A percentile compares a stretch with the other conserved stretches of the same genome.
Evolutionary conservation across 2,888 invertebrate genomes (phyloP).

Genomic region (Hartigia nigra): DNA sequence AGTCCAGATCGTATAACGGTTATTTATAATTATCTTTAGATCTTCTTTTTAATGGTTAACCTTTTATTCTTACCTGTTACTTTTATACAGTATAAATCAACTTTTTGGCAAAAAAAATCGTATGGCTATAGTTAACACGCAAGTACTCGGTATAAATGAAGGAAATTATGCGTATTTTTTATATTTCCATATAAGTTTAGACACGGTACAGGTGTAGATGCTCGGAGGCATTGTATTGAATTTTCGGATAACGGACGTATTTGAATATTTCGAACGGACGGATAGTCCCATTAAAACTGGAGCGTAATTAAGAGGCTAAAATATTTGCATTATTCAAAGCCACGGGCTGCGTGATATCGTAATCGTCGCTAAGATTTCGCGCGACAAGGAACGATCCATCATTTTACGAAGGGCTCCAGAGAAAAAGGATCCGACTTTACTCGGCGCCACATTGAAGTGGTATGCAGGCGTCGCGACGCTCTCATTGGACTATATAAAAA

Average conservation of each 20-base stretch:
- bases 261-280: not conserved
- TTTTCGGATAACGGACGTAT: not conserved
- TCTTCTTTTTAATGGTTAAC: not conserved
- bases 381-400: slow-evolving; percentile 12
- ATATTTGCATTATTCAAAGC: slow-evolving; percentile 19
- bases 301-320: slow-evolving; percentile 16
- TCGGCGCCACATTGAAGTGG: not conserved
- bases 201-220: not conserved
- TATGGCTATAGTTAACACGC: not conserved
- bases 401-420: slow-evolving; percentile 6
- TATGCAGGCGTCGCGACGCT: not conserved
- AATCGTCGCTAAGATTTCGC: slow-evolving; percentile 10
- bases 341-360: slow-evolving; percentile 14
- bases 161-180: not conserved
- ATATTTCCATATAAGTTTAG: not conserved
- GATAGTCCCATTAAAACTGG: slow-evolving; percentile 12
- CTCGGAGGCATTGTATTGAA: not conserved
- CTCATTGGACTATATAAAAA: not conserved
- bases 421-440: not conserved
- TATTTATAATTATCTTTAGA: not conserved
- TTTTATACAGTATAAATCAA: not conserved
- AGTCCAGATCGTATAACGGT: not conserved
- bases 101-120: not conserved
- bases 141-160: not conserved
- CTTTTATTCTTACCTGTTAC: not conserved